Conservation (phyloP, 2,113 vertebrate genomes). For the Gnathonemus echidnorhynchus region DNA sequence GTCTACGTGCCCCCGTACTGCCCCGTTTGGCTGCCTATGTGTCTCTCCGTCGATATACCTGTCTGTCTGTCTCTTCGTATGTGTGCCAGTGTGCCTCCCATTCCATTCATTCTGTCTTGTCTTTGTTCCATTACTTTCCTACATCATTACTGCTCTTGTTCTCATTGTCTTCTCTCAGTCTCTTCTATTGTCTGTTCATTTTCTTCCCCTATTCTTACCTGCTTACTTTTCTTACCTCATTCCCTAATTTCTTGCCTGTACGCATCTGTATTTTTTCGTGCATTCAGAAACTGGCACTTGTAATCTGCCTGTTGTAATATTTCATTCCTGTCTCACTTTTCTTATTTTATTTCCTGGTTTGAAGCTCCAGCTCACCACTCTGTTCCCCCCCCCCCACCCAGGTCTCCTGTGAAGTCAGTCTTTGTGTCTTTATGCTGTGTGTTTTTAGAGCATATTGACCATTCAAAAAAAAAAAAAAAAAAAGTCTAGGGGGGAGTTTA, state of each 20-base stretch:
- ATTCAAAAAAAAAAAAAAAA: slow-evolving; percentile 9
- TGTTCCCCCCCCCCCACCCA: not conserved
- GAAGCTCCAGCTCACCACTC: not conserved
- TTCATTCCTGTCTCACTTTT: not conserved
- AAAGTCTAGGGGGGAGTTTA: not conserved
- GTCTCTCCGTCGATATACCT: not conserved
- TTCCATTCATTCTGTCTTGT: not conserved
- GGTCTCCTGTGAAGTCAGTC: not conserved
- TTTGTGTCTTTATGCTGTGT: slow-evolving; percentile 7
- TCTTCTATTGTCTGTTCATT: not conserved
- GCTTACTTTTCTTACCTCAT: not conserved
- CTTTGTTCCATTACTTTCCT: not conserved
- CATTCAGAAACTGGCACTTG: not conserved
- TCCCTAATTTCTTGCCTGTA: not conserved
- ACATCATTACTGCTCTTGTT: not conserved
- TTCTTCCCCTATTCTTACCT: not conserved
- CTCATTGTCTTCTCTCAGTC: not conserved
- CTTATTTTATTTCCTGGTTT: not conserved
- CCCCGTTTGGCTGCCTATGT: not conserved
- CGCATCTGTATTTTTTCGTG: not conserved
- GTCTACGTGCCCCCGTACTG: not conserved
- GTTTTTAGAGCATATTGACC: not conserved
- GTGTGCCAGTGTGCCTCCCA: not conserved
- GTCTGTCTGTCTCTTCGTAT: not conserved
- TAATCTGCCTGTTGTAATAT: not conserved